A percentile compares a stretch with the other conserved stretches of the same genome.
phyloP scores from a whole-genome alignment of 2,888 invertebrate genomes.

The Drosophila cognata region DNA sequence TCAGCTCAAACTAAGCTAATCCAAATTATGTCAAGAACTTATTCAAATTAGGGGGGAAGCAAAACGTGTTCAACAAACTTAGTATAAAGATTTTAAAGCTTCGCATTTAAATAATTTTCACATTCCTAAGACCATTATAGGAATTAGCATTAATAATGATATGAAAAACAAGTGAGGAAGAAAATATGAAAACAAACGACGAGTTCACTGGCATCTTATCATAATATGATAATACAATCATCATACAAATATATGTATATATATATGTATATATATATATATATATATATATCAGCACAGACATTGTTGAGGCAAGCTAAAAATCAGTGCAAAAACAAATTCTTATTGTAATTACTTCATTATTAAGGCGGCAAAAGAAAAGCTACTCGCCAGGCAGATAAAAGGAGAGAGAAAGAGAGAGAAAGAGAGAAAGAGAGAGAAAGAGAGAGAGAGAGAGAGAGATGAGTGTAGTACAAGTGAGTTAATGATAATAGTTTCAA shows the following conservation, averaged over 20 bases:
- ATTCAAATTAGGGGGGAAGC: neutral
- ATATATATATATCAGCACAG: constrained; percentile 5
- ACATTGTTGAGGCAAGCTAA: constrained; percentile 30
- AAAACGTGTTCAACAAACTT: neutral
- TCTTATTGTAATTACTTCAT: constrained; percentile 75
- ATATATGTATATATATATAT: neutral
- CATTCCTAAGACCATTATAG: constrained; percentile 50
- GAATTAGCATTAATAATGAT: constrained; percentile 63
- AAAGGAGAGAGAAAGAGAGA: no score
- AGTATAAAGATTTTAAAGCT: constrained; percentile 18
- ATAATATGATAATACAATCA: constrained; percentile 7
- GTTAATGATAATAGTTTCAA: constrained; percentile 78
- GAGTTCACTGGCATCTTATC: constrained; percentile 74
- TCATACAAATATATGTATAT: neutral
- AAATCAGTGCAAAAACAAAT: constrained; percentile 61
- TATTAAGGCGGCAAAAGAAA: constrained; percentile 67
- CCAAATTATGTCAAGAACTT: neutral
- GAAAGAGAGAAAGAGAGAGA: neutral
- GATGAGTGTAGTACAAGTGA: constrained; percentile 51
- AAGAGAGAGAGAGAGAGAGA: neutral
- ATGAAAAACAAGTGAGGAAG: constrained; percentile 1
- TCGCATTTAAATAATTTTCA: constrained; percentile 66
- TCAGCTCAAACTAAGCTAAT: neutral
- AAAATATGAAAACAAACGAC: constrained; percentile 14
- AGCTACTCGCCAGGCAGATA: constrained; percentile 27